Evolutionary conservation across 2,888 invertebrate genomes (phyloP), one percentile per base, ranked within the genome.

Genomic region (Agriopis leucophaearia): DNA sequence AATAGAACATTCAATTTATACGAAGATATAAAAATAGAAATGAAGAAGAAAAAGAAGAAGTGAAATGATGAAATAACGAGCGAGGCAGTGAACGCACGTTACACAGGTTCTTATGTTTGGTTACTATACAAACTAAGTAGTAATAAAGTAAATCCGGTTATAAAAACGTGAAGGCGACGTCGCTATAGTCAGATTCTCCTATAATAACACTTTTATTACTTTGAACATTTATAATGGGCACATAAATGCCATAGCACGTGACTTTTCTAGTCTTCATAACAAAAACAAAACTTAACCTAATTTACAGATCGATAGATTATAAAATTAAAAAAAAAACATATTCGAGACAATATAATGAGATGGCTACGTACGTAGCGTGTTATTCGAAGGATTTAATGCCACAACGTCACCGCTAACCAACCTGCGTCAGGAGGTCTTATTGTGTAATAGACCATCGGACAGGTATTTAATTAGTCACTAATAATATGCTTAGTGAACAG

Each of bases 281-380:
- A 51, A 36, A 51, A 13, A 51, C 51, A 36, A 36, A 51, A 35
- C 36, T 51, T 36, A 51, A 51, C 36, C 35, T 51, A 51, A 36
- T n/a, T 12, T 27, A 51, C 13, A 51, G 3, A 35, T 13, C 35
- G n/a, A 2, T 36, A 51, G 6, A 48, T 18, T 36, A 51, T 27
- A 50, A 50, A 50, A 48, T 35, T 35, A 15, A n/a, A n/a, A 15
- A 35, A 35, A n/a, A n/a, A 36, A 51, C n/a, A n/a, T n/a, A n/a
- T 51, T 51, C 36, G 51, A 51, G 36, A 12, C 16, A 27, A 27
- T 48, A 51, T 5, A 38, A n/a, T n/a, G 51, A 51, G 51, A 51
- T 51, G 27, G 18, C 48, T 18, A 51, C 50, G 9, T 38, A 27
- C 7, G 12, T 51, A n/a, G 13, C 50, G 6, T 51, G 7, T 51